Percentiles rank a stretch among this genome's conserved stretches.
phyloP scores from a whole-genome alignment of 2,113 vertebrate species.

The Platanista minor region DNA sequence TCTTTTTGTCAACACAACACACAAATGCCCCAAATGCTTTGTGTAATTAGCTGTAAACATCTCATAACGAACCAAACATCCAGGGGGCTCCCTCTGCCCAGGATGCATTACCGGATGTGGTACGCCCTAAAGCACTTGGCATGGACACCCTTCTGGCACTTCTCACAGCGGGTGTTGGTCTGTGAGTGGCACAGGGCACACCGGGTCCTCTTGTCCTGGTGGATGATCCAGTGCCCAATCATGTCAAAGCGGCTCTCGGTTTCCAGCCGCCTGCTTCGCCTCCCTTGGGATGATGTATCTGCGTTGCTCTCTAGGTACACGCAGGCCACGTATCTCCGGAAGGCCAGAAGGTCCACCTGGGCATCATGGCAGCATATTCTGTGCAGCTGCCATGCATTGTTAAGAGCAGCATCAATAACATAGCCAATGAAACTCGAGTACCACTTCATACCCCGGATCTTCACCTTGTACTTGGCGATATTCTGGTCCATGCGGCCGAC shows the following conservation, averaged over 20 bases:
- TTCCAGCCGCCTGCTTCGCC: not conserved
- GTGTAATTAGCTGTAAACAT: not conserved
- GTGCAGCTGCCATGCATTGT: conserved; percentile 57
- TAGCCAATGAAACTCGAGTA: conserved; percentile 51
- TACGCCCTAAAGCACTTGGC: conserved; percentile 67
- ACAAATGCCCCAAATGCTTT: not conserved
- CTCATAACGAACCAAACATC: not conserved
- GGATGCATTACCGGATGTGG: not conserved
- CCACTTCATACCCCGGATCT: conserved; percentile 55
- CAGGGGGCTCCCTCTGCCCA: not conserved
- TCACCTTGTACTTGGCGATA: conserved; percentile 58
- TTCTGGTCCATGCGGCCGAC: conserved; percentile 53
- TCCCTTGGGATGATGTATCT: not conserved
- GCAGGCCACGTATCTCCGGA: conserved; percentile 36
- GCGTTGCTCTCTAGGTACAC: conserved; percentile 61
- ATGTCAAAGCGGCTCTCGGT: conserved; percentile 60
- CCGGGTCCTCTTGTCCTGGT: conserved; percentile 53
- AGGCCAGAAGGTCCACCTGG: conserved; percentile 49
- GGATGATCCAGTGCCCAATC: conserved; percentile 64
- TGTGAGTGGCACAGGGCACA: conserved; percentile 63
- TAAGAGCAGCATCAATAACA: conserved; percentile 15
- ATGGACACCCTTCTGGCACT: conserved; percentile 60
- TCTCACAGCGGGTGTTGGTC: conserved; percentile 59
- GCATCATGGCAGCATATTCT: not conserved
- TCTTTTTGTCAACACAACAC: not conserved